These are phyloP conservation scores for Pampus argenteus DNA, from an alignment of 2,797 vertebrate genomes.

Conservation along the genomic window DNA sequence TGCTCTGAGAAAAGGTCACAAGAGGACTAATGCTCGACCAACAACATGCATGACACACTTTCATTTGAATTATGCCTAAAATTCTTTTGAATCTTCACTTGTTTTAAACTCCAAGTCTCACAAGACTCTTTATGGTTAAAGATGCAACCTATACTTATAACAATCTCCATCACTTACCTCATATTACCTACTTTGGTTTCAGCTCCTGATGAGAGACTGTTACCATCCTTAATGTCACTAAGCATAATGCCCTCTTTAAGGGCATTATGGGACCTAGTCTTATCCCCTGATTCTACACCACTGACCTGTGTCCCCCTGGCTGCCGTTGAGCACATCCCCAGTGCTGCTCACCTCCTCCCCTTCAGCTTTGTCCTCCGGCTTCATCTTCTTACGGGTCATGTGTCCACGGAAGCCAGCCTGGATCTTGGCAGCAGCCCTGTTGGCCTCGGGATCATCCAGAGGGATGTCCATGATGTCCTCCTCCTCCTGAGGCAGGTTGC, in stretches of 20 bases:
- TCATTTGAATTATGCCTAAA: background rate
- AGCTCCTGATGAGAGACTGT: constrained; percentile 35
- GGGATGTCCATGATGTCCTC: constrained; percentile 99
- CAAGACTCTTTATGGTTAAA: background rate
- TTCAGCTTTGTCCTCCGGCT: constrained; percentile 91
- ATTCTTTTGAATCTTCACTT: background rate
- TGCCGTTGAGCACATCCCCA: constrained; percentile 82
- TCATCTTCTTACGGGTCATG: constrained; percentile 99
- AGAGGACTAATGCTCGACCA: background rate
- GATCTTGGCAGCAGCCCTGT: constrained; percentile 97
- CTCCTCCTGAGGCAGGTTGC: constrained; percentile 91
- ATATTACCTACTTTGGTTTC: constrained; percentile 16
- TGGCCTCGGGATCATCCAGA: constrained; percentile 95
- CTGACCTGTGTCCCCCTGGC: constrained; percentile 83
- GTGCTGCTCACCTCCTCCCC: constrained; percentile 93
- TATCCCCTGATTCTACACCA: constrained; percentile 68
- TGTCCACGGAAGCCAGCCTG: constrained; percentile 98
- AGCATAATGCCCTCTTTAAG: constrained; percentile 52
- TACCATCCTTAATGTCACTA: constrained; percentile 51
- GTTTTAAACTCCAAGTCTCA: constrained; percentile 4
- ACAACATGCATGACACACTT: constrained; percentile 2
- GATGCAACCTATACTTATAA: constrained; percentile 4
- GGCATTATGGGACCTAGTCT: constrained; percentile 61
- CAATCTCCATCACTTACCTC: constrained; percentile 54
- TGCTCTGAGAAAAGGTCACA: constrained; percentile 8